Base-by-base conservation (phyloP, 2,888 invertebrate genomes). In the Metopia argyrocephala region DNA sequence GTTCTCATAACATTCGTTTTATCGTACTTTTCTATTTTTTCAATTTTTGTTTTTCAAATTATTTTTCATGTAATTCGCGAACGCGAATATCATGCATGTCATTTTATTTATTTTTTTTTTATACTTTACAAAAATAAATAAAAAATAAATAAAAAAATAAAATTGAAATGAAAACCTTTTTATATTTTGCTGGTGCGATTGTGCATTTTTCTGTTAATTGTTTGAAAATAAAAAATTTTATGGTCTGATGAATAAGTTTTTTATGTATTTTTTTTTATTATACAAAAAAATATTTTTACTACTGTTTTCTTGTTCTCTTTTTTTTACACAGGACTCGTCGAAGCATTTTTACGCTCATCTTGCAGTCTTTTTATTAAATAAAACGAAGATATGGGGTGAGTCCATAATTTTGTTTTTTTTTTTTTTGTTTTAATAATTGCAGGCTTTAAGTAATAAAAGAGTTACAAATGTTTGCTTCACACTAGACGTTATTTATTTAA, bases 181-280 rank as follows among this genome's bases (percentile, higher is more conserved):
- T 62, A 27, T 71, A 12, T 38, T 38, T 38, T 38, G 3, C 15
- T 85, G 81, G 81, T 74, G 86, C 86, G 83, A 83, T 84, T 81
- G 78, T 83, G 80, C 81, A 79, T 82, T 84, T 82, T 83, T 79
- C 83, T 86, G 86, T 87, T 87, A 87, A 87, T 87, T 87, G 87
- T 86, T 81, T 15, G 12, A 38, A 9, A 38, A 1, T 12, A 38
- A 66, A 85, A 88, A 87, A 86, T 88, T 88, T 88, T 87, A 87
- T 87, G 88, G 88, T 88, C 88, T 88, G 78, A 65, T 81, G 81
- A 78, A 70, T 81, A 52, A 9, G 48, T 70, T 78, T 80, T 64
- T 65, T 54, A n/a, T n/a, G n/a, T 28, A n/a, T 56, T 57, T 20
- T 9, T 52, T 66, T 65, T 56, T 54, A n/a, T 15, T 1, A 38